Conservation (phyloP, 2,888 invertebrate genomes). For the Pachymerium ferrugineum region DNA sequence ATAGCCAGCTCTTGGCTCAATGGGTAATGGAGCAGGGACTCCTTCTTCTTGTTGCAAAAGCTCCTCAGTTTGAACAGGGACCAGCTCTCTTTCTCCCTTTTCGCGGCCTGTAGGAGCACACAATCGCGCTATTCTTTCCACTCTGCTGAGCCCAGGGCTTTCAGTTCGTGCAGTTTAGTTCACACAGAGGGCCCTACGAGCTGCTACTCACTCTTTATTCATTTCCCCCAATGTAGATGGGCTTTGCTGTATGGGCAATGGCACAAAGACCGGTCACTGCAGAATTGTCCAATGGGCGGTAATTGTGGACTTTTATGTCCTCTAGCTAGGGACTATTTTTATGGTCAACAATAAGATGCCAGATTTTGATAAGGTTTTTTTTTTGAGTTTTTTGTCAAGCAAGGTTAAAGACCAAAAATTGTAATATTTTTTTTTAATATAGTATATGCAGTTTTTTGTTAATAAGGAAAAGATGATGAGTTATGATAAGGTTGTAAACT, state of each 20-base stretch:
- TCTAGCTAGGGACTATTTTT: not conserved
- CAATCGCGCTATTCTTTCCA: constrained; percentile 26
- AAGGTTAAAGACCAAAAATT: not conserved
- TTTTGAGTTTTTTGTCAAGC: not conserved
- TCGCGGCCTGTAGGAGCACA: not conserved
- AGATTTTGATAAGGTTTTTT: not conserved
- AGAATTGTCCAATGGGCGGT: constrained; percentile 2
- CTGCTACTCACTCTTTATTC: constrained; percentile 19
- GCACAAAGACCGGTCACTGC: constrained; percentile 6
- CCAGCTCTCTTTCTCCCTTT: constrained; percentile 19
- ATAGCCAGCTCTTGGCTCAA: constrained; percentile 24
- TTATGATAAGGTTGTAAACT: constrained; percentile 19
- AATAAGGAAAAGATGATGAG: constrained; percentile 23
- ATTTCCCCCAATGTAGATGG: constrained; percentile 9
- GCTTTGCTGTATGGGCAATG: constrained; percentile 22
- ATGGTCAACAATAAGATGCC: not conserved
- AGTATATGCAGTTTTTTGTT: not conserved
- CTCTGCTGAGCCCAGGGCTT: constrained; percentile 16
- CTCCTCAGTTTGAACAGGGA: constrained; percentile 24
- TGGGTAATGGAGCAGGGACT: constrained; percentile 24
- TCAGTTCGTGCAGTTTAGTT: constrained; percentile 16
- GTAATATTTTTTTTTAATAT: not conserved
- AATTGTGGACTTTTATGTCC: constrained; percentile 7
- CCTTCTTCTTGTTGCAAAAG: constrained; percentile 7
- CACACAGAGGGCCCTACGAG: not conserved